Base-by-base conservation (phyloP, 2,888 invertebrate species). In the Pachymerium ferrugineum region DNA sequence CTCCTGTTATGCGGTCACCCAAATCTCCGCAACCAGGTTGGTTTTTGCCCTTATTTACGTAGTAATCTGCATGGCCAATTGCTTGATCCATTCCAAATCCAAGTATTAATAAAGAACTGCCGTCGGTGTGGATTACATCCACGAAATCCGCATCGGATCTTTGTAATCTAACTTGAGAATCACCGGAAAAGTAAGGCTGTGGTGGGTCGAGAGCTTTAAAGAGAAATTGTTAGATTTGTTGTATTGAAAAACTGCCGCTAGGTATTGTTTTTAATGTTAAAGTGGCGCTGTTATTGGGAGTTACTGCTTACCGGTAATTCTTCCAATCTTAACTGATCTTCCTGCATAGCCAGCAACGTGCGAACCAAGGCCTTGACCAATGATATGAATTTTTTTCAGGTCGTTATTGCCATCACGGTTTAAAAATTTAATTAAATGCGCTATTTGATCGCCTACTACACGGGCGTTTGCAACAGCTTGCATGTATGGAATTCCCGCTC, bases 401-500 rank as follows among this genome's bases (percentile, higher is more conserved):
- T 25, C 16, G 4, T n/a, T 12, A 16, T 28, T 14, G 14, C 25
- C 29, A 14, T 69, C 69, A 3, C 16, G 22, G 25, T 69, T 69
- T 14, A 69, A 14, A 16, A 69, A 69, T 30, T 29, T 14, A 14
- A 30, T 12, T 29, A 69, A 25, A 87, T 80, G 83, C 6, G 85
- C 84, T 70, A 86, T 82, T 78, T 86, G 85, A 8, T 84, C 82
- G 38, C 87, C 88, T 29, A 87, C 88, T 35, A 85, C 81, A 68
- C 85, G 82, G 0, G 88, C 86, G 76, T 88, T 88, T 1, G 87
- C 85, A 0, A 86, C 87, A 0, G 88, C 81, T 76, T 80, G 79
- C 28, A 82, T 77, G 76, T 89, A 89, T 79, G 87, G 88, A 83
- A 86, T 86, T 0, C 86, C 86, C 1, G 88, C 87, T 8, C 88